Evolutionary conservation across 2,113 vertebrate species (phyloP).

Genomic region (Mormoops blainvillei): DNA sequence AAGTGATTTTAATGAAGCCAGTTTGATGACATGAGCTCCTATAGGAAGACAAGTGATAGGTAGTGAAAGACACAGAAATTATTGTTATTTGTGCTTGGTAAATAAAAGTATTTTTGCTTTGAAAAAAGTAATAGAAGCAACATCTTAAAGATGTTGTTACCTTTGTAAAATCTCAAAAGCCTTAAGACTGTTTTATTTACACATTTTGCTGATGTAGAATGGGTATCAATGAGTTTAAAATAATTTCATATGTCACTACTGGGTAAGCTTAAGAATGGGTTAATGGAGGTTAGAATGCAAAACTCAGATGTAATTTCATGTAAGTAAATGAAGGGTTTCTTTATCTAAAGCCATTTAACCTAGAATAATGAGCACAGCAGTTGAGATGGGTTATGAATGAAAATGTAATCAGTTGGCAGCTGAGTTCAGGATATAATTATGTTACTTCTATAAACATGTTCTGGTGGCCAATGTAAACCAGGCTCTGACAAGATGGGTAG

Average conservation of each 20-base stretch:
- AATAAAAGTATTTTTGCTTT: not conserved
- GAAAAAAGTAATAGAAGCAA: not conserved
- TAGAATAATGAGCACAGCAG: not conserved
- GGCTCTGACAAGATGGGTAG: not conserved
- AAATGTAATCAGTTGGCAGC: slow-evolving; percentile 51
- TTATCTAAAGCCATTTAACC: slow-evolving; percentile 33
- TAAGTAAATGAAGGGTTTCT: slow-evolving; percentile 29
- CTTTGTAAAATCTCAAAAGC: not conserved
- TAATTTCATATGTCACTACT: not conserved
- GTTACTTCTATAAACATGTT: slow-evolving; percentile 57
- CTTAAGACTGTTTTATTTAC: not conserved
- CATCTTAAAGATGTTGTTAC: not conserved
- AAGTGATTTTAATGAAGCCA: not conserved
- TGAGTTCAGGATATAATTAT: slow-evolving; percentile 61
- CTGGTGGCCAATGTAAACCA: not conserved
- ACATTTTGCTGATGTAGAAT: not conserved
- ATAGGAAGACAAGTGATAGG: not conserved
- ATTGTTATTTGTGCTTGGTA: not conserved
- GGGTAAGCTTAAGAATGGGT: not conserved
- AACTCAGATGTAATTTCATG: slow-evolving; percentile 53
- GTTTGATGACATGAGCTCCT: not conserved
- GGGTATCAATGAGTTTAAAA: not conserved
- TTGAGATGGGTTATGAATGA: not conserved
- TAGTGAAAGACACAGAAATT: not conserved
- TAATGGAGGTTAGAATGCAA: slow-evolving; percentile 26